phyloP scores from a whole-genome alignment of 2,888 invertebrate species.

The Sphaerophoria rueppellii region DNA sequence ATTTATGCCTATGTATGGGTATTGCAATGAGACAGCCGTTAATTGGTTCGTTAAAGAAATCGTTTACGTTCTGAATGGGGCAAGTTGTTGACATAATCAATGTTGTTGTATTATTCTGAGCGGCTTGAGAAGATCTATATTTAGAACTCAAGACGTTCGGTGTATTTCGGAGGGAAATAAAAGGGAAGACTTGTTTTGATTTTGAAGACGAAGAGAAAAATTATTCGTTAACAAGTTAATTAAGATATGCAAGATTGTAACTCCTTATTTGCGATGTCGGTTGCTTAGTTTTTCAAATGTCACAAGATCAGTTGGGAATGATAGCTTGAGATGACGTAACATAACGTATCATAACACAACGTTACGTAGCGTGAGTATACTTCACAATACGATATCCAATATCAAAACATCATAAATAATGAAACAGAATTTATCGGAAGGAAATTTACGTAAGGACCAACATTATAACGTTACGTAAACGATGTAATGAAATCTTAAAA shows the following conservation, averaged over 20 bases:
- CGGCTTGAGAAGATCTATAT: background rate
- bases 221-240: too few relatives aligned
- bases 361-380: background rate
- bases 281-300: too few relatives aligned
- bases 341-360: background rate
- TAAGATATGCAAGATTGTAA: too few relatives aligned
- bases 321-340: background rate
- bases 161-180: background rate
- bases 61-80: conserved; percentile 19
- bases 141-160: background rate
- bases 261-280: too few relatives aligned
- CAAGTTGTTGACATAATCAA: conserved; percentile 25
- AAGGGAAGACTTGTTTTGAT: conserved; percentile 1
- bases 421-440: too few relatives aligned
- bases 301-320: too few relatives aligned
- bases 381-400: too few relatives aligned
- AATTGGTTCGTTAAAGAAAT: conserved; percentile 38
- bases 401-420: too few relatives aligned
- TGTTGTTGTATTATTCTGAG: conserved; percentile 8
- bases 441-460: too few relatives aligned
- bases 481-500: too few relatives aligned
- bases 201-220: background rate
- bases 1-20: conserved; percentile 15
- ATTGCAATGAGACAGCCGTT: conserved; percentile 26
- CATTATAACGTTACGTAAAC: too few relatives aligned